A percentile compares a stretch with the other conserved stretches of the same genome.
These are phyloP conservation scores for Epizoanthus scotinus DNA, from an alignment of 92 coral and sea anemone species.

Conservation along the genomic window DNA sequence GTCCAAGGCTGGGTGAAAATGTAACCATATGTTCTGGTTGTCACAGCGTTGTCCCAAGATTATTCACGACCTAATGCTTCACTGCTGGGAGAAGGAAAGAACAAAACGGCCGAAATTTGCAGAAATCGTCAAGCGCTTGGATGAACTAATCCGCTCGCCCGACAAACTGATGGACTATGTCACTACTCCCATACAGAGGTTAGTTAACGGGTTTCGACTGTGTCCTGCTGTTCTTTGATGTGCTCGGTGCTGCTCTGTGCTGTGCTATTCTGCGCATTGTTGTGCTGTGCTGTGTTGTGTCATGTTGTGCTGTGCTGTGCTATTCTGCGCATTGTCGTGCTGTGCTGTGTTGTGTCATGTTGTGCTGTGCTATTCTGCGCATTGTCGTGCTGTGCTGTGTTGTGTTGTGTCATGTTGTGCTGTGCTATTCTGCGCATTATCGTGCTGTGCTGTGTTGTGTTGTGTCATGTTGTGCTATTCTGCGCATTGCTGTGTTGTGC, in stretches of 20 bases:
- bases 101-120: constrained; percentile 74
- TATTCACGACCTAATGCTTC: constrained; percentile 76
- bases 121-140: constrained; percentile 68
- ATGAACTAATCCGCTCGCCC: constrained; percentile 89
- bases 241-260: too few relatives aligned
- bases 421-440: too few relatives aligned
- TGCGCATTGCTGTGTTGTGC: too few relatives aligned
- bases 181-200: constrained; percentile 36
- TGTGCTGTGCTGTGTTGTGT: too few relatives aligned
- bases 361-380: too few relatives aligned
- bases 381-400: too few relatives aligned
- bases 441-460: too few relatives aligned
- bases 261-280: too few relatives aligned
- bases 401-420: too few relatives aligned
- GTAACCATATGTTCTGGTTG: not conserved
- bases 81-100: constrained; percentile 88
- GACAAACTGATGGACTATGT: constrained; percentile 70
- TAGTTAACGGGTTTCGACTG: not conserved
- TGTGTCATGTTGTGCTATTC: too few relatives aligned
- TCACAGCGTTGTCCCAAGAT: constrained; percentile 64
- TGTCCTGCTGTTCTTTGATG: not conserved
- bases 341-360: not conserved
- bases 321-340: too few relatives aligned
- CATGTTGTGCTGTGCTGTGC: not conserved
- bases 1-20: not conserved